phyloP scores from a whole-genome alignment of 2,113 vertebrate species.

The Halichoerus grypus region DNA sequence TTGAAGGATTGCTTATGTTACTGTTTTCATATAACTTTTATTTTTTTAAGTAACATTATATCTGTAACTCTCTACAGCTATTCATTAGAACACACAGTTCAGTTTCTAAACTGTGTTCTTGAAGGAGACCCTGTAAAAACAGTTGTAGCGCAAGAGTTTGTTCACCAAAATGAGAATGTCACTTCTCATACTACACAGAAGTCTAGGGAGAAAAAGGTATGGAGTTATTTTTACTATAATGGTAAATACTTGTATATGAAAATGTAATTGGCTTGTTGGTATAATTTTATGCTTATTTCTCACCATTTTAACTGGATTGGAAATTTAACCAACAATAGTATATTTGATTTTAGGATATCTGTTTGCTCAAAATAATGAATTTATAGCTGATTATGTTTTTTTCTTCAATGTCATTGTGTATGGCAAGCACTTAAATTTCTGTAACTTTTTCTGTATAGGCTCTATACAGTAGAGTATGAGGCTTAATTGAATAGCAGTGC shows the following conservation, averaged over 20 bases:
- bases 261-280: slow-evolving; percentile 2
- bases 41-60: slow-evolving; percentile 45
- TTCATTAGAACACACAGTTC: slow-evolving; percentile 93
- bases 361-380: background rate
- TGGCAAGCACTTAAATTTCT: slow-evolving; percentile 13
- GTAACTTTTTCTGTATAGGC: background rate
- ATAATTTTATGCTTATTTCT: slow-evolving; percentile 63
- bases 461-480: background rate
- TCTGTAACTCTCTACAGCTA: slow-evolving; percentile 88
- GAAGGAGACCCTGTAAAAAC: slow-evolving; percentile 95
- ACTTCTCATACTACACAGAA: slow-evolving; percentile 81
- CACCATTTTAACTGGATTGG: slow-evolving; percentile 9
- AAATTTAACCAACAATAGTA: slow-evolving; percentile 27
- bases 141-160: slow-evolving; percentile 91
- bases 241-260: slow-evolving; percentile 9
- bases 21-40: background rate
- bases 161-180: slow-evolving; percentile 85
- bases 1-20: slow-evolving; percentile 48
- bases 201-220: slow-evolving; percentile 90
- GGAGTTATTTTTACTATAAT: slow-evolving; percentile 15
- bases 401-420: background rate
- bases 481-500: slow-evolving; percentile 22
- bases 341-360: slow-evolving; percentile 53
- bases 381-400: slow-evolving; percentile 27
- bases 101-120: slow-evolving; percentile 94